These are phyloP conservation scores for Drosophila buzzatii DNA, from an alignment of 2,888 invertebrate species.

Conservation along the genomic window DNA sequence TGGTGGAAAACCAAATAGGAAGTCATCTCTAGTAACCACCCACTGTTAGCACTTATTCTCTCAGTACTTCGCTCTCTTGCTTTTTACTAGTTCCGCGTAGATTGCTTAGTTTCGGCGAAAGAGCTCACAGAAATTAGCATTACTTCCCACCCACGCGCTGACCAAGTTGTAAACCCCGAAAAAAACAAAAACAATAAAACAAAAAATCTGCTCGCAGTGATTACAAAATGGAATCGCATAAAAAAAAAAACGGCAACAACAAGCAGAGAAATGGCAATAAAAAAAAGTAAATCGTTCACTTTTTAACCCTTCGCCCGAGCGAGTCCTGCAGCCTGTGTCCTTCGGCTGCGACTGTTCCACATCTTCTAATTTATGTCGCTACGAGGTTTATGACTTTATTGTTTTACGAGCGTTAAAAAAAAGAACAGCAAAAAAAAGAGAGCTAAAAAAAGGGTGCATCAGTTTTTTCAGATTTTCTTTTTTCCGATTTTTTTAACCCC, in stretches of 20 bases:
- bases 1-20: not conserved
- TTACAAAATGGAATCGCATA: constrained; percentile 36
- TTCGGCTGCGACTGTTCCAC: constrained; percentile 58
- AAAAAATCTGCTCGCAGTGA: constrained; percentile 6
- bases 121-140: constrained; percentile 40
- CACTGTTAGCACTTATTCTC: constrained; percentile 18
- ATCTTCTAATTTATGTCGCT: constrained; percentile 74
- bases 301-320: constrained; percentile 68
- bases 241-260: constrained; percentile 24
- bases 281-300: constrained; percentile 56
- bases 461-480: constrained; percentile 37
- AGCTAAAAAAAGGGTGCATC: constrained; percentile 14
- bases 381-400: constrained; percentile 74
- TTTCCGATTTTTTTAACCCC: constrained; percentile 40
- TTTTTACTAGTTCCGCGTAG: constrained; percentile 68
- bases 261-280: constrained; percentile 27
- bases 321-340: constrained; percentile 38
- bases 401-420: constrained; percentile 71
- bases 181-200: constrained; percentile 18
- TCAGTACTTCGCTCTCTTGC: not conserved
- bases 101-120: constrained; percentile 31
- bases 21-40: constrained; percentile 9
- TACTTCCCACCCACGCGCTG: constrained; percentile 68
- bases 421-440: not conserved
- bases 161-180: constrained; percentile 55